phyloP scores from a whole-genome alignment of 2,797 vertebrate genomes.

The Myripristis jacobus region DNA sequence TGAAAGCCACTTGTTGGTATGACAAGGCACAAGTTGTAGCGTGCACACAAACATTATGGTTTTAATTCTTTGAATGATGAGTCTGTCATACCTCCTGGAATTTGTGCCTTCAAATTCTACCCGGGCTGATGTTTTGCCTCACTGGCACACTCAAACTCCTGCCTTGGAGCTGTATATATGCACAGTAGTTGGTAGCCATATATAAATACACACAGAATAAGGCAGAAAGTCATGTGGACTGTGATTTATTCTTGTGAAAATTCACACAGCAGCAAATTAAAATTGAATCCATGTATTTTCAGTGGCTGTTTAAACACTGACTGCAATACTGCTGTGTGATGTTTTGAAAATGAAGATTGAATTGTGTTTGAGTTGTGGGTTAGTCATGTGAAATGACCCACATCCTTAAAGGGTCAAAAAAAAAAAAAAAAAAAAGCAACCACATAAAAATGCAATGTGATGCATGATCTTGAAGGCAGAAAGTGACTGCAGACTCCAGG shows the following conservation, averaged over 20 bases:
- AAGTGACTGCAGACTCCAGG: not conserved
- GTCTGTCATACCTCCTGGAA: slow-evolving; percentile 48
- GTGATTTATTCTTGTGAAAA: not conserved
- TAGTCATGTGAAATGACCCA: not conserved
- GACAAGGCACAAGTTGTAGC: slow-evolving; percentile 60
- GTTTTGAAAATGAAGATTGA: not conserved
- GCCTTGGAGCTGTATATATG: slow-evolving; percentile 26
- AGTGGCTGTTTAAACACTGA: not conserved
- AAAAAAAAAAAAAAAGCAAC: not conserved
- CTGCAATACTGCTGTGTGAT: not conserved
- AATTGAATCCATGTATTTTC: not conserved
- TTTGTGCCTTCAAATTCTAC: slow-evolving; percentile 51
- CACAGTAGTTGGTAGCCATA: slow-evolving; percentile 2
- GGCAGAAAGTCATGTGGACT: not conserved
- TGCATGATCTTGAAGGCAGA: not conserved
- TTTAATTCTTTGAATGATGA: slow-evolving; percentile 66
- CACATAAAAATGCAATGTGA: not conserved
- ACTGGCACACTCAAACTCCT: slow-evolving; percentile 2
- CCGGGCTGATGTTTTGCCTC: slow-evolving; percentile 38
- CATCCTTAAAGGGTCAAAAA: not conserved
- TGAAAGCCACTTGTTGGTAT: slow-evolving; percentile 77
- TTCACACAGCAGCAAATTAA: not conserved
- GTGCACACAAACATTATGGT: slow-evolving; percentile 61
- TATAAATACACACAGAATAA: not conserved
- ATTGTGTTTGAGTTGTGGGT: not conserved